Percentiles rank a stretch among this genome's conserved stretches.
Evolutionary conservation across 2,888 invertebrate genomes (phyloP).

Genomic region (Gastrophysa polygoni): DNA sequence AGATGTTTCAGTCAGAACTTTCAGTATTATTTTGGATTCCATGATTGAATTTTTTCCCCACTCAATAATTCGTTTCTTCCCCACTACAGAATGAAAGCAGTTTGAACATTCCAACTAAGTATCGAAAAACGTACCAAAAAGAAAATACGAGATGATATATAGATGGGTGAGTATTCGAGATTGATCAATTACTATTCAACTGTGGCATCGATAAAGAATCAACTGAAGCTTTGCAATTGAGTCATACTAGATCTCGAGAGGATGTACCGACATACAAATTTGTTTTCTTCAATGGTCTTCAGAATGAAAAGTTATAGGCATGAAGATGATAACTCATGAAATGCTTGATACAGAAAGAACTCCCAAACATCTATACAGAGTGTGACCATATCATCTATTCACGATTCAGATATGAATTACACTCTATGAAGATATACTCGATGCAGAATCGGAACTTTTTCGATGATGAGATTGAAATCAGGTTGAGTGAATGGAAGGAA

Average conservation of each 20-base stretch:
- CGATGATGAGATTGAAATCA: too few species aligned
- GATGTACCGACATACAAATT: neutral
- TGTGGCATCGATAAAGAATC: neutral
- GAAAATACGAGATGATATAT: constrained; percentile 13
- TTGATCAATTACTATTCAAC: neutral
- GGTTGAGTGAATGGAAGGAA: too few species aligned
- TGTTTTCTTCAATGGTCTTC: too few species aligned
- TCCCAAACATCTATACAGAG: too few species aligned
- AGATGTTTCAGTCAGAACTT: neutral
- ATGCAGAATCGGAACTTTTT: too few species aligned
- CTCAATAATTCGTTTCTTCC: neutral
- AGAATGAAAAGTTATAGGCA: too few species aligned
- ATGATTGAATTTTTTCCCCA: neutral
- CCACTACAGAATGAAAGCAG: neutral
- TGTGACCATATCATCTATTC: too few species aligned
- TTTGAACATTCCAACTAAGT: neutral
- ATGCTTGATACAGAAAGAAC: too few species aligned
- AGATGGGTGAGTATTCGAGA: constrained; percentile 10
- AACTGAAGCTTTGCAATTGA: neutral
- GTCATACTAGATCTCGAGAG: neutral
- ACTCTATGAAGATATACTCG: too few species aligned
- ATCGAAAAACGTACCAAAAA: neutral
- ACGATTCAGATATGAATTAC: too few species aligned
- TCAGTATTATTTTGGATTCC: neutral
- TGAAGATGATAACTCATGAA: too few species aligned